Evolutionary conservation across 2,888 invertebrate genomes (phyloP), one percentile per base, ranked within the genome.

Genomic region (Xanthia togata): DNA sequence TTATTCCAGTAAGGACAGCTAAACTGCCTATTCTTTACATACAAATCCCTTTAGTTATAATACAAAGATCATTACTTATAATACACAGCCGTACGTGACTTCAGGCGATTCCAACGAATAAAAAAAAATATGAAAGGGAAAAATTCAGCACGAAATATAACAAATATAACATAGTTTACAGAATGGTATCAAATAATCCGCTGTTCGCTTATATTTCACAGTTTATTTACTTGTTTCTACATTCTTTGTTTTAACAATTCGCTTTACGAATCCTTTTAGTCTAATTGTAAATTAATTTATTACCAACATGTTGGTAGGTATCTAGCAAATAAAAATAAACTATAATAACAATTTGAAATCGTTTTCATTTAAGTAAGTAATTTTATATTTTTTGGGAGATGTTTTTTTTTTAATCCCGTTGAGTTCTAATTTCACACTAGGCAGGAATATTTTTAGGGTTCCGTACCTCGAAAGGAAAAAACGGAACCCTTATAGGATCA

Each of bases 1-100:
- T 26, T 6, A 57, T 57, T 26, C 9, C 31, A 67, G 23, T 23
- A 53, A 23, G 5, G 1, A 23, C 23, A 26, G 9, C 26, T 53
- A 41, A 53, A 69, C 53, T 38, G 23, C 70, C 26, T 69, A 26
- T 41, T 53, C 26, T 5, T 31, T 14, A 67, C 23, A 41, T 17
- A 55, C 6, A 47, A 50, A 50, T 38, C 59, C 12, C 26, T 47
- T 73, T 50, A 50, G 12, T 44, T 60, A 47, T 38, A 31, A 53
- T 14, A 72, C 63, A 67, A 41, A 53, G 17, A 68, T 59, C 50
- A 81, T 81, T 68, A 38, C 38, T 38, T 38, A 68, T 35, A 62
- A 35, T 50, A 63, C n/a, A 68, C 8, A 50, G 57, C 35, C 8
- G 75, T 59, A 81, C 79, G 81, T 79, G 79, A 74, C 79, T 81